Evolutionary conservation across 2,888 invertebrate genomes (phyloP).

Genomic region (Zygogramma bicolorata): DNA sequence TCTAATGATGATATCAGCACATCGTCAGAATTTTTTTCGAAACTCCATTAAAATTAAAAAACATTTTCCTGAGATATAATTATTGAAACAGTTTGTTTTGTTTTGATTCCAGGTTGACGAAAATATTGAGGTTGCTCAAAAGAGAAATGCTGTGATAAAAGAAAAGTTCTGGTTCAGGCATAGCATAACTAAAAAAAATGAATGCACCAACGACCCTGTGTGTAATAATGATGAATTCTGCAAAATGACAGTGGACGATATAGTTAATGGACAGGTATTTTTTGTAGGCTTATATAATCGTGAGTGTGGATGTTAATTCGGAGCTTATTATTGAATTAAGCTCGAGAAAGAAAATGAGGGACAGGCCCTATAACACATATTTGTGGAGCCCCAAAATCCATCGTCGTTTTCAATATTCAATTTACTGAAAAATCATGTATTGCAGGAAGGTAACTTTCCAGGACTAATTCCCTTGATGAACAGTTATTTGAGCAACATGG

Average conservation of each 20-base stretch:
- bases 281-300: neutral
- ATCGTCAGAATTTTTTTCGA: too few species aligned
- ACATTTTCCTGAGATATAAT: too few species aligned
- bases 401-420: too few species aligned
- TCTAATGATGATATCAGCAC: too few species aligned
- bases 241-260: conserved; percentile 89
- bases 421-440: neutral
- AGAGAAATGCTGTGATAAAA: conserved; percentile 84
- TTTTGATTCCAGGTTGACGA: conserved; percentile 78
- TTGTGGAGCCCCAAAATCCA: neutral
- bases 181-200: conserved; percentile 71
- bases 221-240: neutral
- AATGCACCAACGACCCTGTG: neutral
- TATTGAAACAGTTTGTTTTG: too few species aligned
- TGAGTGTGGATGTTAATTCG: too few species aligned
- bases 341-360: too few species aligned
- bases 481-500: conserved; percentile 93
- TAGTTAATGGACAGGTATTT: conserved; percentile 91
- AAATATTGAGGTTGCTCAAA: conserved; percentile 96
- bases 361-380: neutral
- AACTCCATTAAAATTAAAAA: too few species aligned
- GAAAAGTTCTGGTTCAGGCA: conserved; percentile 95
- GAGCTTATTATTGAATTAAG: too few species aligned
- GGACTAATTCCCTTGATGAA: conserved; percentile 95
- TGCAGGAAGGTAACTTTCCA: conserved; percentile 87